phyloP scores from a whole-genome alignment of 1,140 invertebrate species.

The Epicauta chinensis region DNA sequence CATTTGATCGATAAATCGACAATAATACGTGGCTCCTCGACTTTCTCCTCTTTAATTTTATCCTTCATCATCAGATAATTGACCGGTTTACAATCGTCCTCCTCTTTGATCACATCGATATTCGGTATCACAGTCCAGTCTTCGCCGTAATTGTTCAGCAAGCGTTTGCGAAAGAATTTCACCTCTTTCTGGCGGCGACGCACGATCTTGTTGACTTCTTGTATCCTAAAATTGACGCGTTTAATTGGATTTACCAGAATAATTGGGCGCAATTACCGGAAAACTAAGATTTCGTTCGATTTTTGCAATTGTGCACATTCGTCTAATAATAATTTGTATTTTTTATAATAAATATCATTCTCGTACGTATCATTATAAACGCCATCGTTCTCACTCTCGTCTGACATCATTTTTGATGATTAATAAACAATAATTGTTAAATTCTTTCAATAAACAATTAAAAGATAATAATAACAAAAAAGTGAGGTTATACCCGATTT shows the following conservation, averaged over 20 bases:
- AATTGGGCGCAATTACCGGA: constrained; percentile 42
- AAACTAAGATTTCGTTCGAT: constrained; percentile 57
- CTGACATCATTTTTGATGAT: constrained; percentile 39
- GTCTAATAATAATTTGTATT: constrained; percentile 56
- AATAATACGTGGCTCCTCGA: constrained; percentile 30
- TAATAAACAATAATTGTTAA: too few relatives aligned
- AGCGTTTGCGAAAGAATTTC: constrained; percentile 46
- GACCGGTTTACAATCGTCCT: constrained; percentile 28
- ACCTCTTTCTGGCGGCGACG: constrained; percentile 51
- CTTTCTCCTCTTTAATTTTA: constrained; percentile 41
- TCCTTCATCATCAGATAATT: constrained; percentile 34
- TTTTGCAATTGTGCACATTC: constrained; percentile 58
- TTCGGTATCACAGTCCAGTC: constrained; percentile 40
- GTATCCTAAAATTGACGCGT: constrained; percentile 46
- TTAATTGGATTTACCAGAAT: constrained; percentile 10
- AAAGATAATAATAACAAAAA: too few relatives aligned
- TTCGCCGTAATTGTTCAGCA: constrained; percentile 37
- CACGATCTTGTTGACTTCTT: constrained; percentile 53
- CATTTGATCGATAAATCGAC: neutral
- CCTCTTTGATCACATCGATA: constrained; percentile 26
- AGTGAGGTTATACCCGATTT: too few relatives aligned
- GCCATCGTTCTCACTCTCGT: constrained; percentile 42
- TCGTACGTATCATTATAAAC: constrained; percentile 42
- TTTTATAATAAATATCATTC: constrained; percentile 53
- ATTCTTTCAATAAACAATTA: too few relatives aligned